Conservation (phyloP, 2,888 invertebrate genomes). For the Tipula vernalis region DNA sequence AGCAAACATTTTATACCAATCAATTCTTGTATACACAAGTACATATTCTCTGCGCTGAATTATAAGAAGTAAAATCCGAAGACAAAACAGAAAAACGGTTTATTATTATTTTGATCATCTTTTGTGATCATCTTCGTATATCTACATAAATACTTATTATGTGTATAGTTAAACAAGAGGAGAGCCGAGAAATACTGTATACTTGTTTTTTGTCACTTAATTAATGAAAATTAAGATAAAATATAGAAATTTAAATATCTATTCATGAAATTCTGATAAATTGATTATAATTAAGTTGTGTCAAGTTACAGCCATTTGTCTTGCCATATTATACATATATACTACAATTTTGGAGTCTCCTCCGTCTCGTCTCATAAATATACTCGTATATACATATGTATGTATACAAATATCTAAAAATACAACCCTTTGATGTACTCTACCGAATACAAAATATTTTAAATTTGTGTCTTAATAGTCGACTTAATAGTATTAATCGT, state of each 20-base stretch:
- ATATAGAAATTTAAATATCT: background rate
- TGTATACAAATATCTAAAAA: no score
- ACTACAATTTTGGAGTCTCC: background rate
- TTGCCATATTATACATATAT: background rate
- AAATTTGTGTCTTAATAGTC: background rate
- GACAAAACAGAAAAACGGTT: background rate
- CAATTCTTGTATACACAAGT: background rate
- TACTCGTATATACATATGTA: no score
- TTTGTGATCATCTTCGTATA: background rate
- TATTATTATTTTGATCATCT: background rate
- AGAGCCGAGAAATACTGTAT: background rate
- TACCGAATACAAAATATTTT: background rate
- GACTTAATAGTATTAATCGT: background rate
- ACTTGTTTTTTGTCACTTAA: background rate
- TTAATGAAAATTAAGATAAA: background rate
- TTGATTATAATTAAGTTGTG: slow-evolving; percentile 8
- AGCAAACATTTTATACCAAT: background rate
- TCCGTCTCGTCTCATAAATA: background rate
- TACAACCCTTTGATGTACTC: background rate
- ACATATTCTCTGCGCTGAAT: background rate
- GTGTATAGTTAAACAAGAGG: background rate
- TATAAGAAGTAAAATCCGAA: background rate
- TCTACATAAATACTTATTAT: background rate
- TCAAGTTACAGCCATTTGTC: slow-evolving; percentile 8
- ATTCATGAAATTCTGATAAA: background rate